Base-by-base conservation (phyloP, 2,797 vertebrate genomes). In the Urophycis tenuis region DNA sequence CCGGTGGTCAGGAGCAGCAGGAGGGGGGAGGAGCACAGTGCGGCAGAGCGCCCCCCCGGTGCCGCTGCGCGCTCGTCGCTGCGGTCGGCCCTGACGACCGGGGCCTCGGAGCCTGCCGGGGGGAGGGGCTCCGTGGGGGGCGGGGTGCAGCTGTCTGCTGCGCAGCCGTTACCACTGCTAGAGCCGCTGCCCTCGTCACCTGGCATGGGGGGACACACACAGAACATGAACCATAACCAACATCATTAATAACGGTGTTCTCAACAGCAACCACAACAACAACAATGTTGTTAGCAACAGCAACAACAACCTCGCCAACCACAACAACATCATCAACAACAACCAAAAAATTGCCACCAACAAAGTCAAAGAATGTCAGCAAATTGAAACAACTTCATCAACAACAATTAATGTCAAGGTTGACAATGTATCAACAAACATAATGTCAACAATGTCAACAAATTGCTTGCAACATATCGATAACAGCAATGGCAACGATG, bases 141-240 rank as follows among this genome's bases (percentile, higher is more conserved):
- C 3, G 60, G 60, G 25, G 25, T 1, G 60, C n/a, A 29, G 25
- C 60, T 11, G 8, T 60, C 53, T 25, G 53, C 53, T n/a, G n/a
- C 22, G 87, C 97, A 99, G 74, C 97, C 96, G 0, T 96, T 98
- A 69, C 97, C 97, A 0, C 97, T 99, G 81, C 96, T 96, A 0
- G 96, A 98, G 72, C 93, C 95, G 0, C 97, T 99, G 78, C 94
- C 95, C 86, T 98, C 97, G 0, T 99, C 97, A 83, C 96, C 97
- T 99, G 85, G 53, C 22, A 9, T 6, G 5, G 45, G 45, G 19
- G 5, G 10, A 29, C 60, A 67, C 60, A 67, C 10, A 60, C 53
- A 60, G 22, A n/a, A 29, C 60, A 12, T 29, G 5, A 25, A 60
- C 53, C 17, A 60, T n/a, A 60, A 60, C 53, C 22, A 60, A 60